These are phyloP conservation scores for Pandemis corylana DNA, from an alignment of 2,888 invertebrate species.

Conservation along the genomic window DNA sequence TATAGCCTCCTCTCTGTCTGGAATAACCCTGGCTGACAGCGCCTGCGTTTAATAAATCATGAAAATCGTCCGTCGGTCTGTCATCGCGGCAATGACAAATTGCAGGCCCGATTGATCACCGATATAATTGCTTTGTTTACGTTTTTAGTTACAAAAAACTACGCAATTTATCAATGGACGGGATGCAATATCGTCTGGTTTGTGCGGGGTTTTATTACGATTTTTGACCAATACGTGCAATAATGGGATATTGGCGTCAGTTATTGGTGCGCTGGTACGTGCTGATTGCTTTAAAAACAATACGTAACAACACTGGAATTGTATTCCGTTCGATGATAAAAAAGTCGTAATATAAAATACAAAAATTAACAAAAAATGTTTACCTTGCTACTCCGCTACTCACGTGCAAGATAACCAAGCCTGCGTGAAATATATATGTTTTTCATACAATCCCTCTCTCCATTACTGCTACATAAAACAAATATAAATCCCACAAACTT, in stretches of 20 bases:
- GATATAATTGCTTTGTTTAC: conserved; percentile 41
- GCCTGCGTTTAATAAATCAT: conserved; percentile 33
- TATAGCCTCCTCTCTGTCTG: background rate
- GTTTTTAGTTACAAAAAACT: conserved; percentile 33
- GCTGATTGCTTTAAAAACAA: background rate
- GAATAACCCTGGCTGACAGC: conserved; percentile 20
- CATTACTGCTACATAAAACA: no score
- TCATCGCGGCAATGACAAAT: conserved; percentile 42
- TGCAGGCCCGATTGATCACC: conserved; percentile 33
- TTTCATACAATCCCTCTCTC: no score
- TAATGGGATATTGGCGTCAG: background rate
- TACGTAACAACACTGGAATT: background rate
- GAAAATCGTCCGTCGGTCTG: conserved; percentile 34
- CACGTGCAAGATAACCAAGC: no score
- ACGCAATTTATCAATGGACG: conserved; percentile 18
- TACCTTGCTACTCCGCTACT: no score
- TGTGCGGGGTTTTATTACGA: background rate
- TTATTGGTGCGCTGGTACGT: background rate
- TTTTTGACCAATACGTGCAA: background rate
- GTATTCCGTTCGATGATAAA: background rate
- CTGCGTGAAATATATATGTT: no score
- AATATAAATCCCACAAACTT: no score
- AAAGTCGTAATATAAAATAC: no score
- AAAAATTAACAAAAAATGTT: no score
- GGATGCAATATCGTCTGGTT: background rate